phyloP scores from a whole-genome alignment of 2,797 vertebrate genomes.

The Peromyscus aztecus region DNA sequence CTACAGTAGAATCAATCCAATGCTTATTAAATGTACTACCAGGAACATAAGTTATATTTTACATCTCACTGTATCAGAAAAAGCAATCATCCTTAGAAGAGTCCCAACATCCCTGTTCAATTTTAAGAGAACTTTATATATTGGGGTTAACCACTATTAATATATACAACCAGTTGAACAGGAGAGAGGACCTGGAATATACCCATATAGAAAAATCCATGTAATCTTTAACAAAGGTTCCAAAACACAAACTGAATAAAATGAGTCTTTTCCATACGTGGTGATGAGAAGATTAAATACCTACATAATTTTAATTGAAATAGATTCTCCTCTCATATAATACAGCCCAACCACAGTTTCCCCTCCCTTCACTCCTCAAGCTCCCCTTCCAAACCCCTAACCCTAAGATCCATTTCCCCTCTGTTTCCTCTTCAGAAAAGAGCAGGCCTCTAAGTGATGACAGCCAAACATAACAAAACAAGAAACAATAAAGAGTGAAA shows the following conservation, averaged over 20 bases:
- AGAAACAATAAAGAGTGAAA: not conserved
- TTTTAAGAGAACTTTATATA: conserved; percentile 53
- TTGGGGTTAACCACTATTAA: conserved; percentile 36
- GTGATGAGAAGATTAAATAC: not conserved
- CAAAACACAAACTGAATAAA: not conserved
- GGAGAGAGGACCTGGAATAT: not conserved
- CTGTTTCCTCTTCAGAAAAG: not conserved
- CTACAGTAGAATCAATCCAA: not conserved
- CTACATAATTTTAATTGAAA: not conserved
- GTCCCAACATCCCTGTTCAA: conserved; percentile 45
- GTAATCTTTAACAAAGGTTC: not conserved
- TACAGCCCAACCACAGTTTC: not conserved
- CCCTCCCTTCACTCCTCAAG: not conserved
- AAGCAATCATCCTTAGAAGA: conserved; percentile 5
- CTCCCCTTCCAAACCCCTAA: not conserved
- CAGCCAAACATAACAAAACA: not conserved
- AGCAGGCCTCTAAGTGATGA: not conserved
- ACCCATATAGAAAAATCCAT: not conserved
- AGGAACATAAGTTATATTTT: conserved; percentile 18
- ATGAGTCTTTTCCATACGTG: not conserved
- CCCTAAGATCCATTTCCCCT: not conserved
- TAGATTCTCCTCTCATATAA: not conserved
- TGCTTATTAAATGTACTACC: not conserved
- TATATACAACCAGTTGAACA: not conserved
- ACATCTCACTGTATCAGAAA: not conserved